Evolutionary conservation across 1,140 invertebrate genomes (phyloP), one percentile per base, ranked within the genome.

Genomic region (Trinorchestia longiramus): DNA sequence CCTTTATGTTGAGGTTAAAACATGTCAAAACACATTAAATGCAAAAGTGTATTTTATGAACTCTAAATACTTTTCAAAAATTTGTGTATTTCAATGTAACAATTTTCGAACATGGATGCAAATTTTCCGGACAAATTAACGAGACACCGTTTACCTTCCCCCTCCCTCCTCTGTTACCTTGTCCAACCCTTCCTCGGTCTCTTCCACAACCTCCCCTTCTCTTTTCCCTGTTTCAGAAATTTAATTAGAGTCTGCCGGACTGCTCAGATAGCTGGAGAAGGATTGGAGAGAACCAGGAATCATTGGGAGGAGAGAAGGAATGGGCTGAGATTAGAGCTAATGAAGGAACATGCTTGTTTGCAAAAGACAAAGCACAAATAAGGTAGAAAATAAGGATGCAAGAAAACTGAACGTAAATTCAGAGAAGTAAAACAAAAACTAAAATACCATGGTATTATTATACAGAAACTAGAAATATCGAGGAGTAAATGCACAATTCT

Each of bases 221-320:
- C 43, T 90, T 90, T 90, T 90, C 88, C 88, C 88, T 90, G 28
- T 90, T 42, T 3, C 88, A 42, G 88, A 90, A 90, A 90, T 90
- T 90, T 90, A 90, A 90, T 90, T 90, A 90, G 88, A 41, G 88
- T 90, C 43, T 3, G 88, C 88, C 36, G 88, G 88, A 90, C 88
- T 90, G 88, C 88, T 43, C 15, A 90, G 88, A 90, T 42, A 90
- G 88, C 41, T 41, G 43, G 36, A 11, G 3, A 43, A 4, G 88
- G 88, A 90, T 42, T 90, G 88, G 88, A 3, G 36, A 90, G 88
- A 90, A 43, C 8, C 41, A 90, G 3, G 23, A 90, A 90, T 90
- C 88, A 41, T 90, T 4, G 28, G 41, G 88, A 43, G 43, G 4
- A 4, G 23, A 42, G 87, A 36, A 87, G 87, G 8, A 87, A 87